These are phyloP conservation scores for Conger conger DNA, from an alignment of 2,113 vertebrate species.

Conservation along the genomic window DNA sequence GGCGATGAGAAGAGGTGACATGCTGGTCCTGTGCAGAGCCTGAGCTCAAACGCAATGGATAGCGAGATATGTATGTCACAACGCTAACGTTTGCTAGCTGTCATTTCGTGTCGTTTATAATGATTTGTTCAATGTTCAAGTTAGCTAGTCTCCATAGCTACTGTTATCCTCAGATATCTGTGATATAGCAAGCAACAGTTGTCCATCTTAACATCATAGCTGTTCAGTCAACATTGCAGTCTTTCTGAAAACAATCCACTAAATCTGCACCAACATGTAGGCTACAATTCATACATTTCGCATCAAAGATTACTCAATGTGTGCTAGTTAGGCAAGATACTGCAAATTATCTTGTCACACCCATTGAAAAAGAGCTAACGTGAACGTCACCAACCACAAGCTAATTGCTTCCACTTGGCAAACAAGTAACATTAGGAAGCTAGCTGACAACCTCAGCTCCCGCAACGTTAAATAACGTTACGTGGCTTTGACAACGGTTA, in stretches of 20 bases:
- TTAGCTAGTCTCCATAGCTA: no score
- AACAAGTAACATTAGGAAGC: no score
- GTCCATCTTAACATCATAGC: background rate
- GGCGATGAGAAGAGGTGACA: conserved; percentile 62
- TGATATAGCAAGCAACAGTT: background rate
- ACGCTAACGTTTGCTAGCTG: background rate
- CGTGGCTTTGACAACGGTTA: background rate
- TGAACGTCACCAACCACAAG: no score
- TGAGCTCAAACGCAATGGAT: conserved; percentile 48
- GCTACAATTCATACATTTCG: background rate
- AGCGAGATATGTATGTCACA: background rate
- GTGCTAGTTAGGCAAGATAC: background rate
- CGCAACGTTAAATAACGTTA: background rate
- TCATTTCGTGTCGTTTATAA: no score
- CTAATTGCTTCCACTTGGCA: no score
- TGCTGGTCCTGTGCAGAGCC: conserved; percentile 51
- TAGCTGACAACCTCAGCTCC: background rate
- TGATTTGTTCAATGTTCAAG: no score
- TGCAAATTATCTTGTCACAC: no score
- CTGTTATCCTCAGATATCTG: background rate
- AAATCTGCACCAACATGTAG: background rate
- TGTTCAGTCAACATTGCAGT: background rate
- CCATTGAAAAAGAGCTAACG: no score
- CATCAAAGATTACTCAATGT: no score
- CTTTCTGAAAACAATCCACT: background rate